Evolutionary conservation across 2,797 vertebrate species (phyloP).

Genomic region (Paratrypauchen microcephalus): DNA sequence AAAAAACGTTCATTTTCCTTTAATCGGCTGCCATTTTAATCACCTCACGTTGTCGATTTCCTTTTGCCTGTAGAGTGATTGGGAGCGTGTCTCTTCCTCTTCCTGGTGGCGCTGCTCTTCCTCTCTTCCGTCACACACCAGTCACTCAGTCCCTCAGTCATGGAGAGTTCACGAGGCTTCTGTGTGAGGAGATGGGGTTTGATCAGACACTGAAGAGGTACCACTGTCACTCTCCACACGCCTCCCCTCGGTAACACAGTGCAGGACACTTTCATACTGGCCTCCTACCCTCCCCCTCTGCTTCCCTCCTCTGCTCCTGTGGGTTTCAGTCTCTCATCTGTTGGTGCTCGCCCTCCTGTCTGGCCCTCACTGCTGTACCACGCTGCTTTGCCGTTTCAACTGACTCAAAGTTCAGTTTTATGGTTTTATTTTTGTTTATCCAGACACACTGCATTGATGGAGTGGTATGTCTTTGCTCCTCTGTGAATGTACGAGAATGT

Average conservation of each 20-base stretch:
- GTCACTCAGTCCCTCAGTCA: conserved; percentile 38
- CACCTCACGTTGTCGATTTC: conserved; percentile 62
- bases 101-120: conserved; percentile 6
- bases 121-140: conserved; percentile 40
- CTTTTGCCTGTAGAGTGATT: conserved; percentile 35
- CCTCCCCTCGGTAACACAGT: conserved; percentile 64
- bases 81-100: conserved; percentile 31
- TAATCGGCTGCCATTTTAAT: conserved; percentile 52
- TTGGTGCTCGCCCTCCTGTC: conserved; percentile 38
- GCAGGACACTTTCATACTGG: conserved; percentile 53
- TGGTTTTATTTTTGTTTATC: not conserved
- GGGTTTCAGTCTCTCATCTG: conserved; percentile 45
- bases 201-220: conserved; percentile 73
- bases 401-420: conserved; percentile 12
- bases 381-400: conserved; percentile 35
- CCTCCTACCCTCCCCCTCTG: not conserved
- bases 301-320: conserved; percentile 12
- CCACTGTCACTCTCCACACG: conserved; percentile 67
- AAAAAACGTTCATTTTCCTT: too few species aligned
- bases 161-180: conserved; percentile 68
- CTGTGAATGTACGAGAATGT: not conserved
- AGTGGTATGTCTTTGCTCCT: not conserved
- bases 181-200: conserved; percentile 74
- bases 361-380: conserved; percentile 32
- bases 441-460: not conserved